Evolutionary conservation across 2,113 vertebrate species (phyloP).

Genomic region (Ctenomys sociabilis): DNA sequence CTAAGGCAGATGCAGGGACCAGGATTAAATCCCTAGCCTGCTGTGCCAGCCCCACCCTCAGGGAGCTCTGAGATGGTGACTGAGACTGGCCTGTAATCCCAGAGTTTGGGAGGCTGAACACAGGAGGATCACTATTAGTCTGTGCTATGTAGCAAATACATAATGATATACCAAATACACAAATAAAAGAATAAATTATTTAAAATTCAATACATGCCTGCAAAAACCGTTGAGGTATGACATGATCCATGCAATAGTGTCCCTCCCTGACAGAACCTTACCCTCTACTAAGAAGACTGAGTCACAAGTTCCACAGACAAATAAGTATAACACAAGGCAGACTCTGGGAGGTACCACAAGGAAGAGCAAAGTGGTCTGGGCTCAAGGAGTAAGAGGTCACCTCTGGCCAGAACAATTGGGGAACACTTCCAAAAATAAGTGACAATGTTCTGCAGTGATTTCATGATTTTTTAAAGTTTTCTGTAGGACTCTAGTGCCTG

Average conservation of each 20-base stretch:
- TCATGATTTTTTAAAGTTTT: conserved; percentile 46
- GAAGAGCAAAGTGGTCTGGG: background rate
- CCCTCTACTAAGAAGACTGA: background rate
- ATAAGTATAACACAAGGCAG: background rate
- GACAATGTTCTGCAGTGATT: background rate
- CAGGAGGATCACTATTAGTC: too few relatives aligned
- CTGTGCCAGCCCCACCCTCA: too few relatives aligned
- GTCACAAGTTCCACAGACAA: background rate
- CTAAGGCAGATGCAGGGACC: too few relatives aligned
- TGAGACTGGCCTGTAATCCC: too few relatives aligned
- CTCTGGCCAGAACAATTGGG: conserved; percentile 6
- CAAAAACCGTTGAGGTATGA: background rate
- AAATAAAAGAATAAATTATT: too few relatives aligned
- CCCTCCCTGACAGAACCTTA: conserved; percentile 6
- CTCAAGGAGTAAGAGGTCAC: background rate
- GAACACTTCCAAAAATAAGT: conserved; percentile 27
- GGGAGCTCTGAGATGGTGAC: too few relatives aligned
- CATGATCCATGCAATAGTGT: conserved; percentile 3
- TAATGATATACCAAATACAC: too few relatives aligned
- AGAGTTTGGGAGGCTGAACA: too few relatives aligned
- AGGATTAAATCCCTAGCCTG: too few relatives aligned
- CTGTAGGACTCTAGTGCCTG: background rate
- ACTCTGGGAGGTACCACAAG: background rate
- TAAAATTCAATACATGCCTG: background rate
- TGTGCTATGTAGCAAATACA: too few relatives aligned